These are phyloP conservation scores for Mylabris sibirica DNA, from an alignment of 2,888 invertebrate species.

Conservation along the genomic window DNA sequence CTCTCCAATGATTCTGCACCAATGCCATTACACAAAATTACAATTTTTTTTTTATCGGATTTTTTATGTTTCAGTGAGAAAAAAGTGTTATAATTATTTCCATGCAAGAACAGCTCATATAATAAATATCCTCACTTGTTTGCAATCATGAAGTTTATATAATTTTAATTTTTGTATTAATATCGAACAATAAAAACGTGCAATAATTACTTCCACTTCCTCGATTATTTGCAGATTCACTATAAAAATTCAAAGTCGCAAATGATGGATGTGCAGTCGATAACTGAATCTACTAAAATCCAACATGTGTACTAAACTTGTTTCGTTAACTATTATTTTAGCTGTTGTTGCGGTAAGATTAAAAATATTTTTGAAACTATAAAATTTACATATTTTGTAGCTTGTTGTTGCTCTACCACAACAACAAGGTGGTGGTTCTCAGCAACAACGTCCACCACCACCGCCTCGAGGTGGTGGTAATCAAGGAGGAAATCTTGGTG, in stretches of 20 bases:
- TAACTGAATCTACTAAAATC: background rate
- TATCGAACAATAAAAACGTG: background rate
- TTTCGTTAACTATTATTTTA: background rate
- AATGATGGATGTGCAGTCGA: background rate
- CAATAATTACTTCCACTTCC: constrained; percentile 13
- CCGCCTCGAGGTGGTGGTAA: background rate
- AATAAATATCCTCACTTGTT: background rate
- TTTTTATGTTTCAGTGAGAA: background rate
- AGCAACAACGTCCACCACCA: background rate
- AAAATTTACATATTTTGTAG: background rate
- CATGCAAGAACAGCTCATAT: background rate
- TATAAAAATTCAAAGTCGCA: background rate
- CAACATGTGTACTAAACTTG: background rate
- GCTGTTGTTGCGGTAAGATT: background rate
- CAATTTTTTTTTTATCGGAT: background rate
- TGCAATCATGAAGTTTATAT: background rate
- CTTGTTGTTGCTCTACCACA: background rate
- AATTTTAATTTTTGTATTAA: background rate
- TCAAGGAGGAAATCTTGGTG: background rate
- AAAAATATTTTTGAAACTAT: background rate
- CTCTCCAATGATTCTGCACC: background rate
- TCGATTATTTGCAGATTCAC: background rate
- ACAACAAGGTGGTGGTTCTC: background rate
- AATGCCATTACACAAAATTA: background rate
- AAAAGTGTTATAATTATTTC: background rate